phyloP scores from a whole-genome alignment of 2,888 invertebrate species.

The Formica aserva region DNA sequence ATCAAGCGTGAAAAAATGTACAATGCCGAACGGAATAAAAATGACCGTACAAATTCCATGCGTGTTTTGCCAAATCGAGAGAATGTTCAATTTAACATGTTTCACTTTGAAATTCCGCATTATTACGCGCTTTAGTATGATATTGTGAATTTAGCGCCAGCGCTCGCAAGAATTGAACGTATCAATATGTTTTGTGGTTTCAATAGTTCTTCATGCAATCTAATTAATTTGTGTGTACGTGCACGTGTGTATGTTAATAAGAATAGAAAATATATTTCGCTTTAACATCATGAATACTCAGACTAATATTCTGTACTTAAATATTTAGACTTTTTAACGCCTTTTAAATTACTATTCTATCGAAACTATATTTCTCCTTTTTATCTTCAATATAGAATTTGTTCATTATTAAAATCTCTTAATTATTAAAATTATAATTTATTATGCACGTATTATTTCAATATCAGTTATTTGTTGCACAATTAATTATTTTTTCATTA shows the following conservation, averaged over 20 bases:
- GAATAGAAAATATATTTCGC: conserved; percentile 2
- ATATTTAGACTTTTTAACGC: neutral
- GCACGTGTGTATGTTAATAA: too few relatives aligned
- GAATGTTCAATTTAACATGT: conserved; percentile 4
- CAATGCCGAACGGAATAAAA: neutral
- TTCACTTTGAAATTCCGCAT: conserved; percentile 27
- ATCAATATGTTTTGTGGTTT: conserved; percentile 39
- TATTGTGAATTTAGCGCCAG: conserved; percentile 27
- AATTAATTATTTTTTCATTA: neutral
- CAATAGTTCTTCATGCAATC: conserved; percentile 21
- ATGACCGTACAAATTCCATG: conserved; percentile 8
- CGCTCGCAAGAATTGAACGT: conserved; percentile 4
- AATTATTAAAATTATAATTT: neutral
- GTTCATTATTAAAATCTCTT: neutral
- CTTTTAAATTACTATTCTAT: neutral
- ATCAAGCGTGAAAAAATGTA: conserved; percentile 3
- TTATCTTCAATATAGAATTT: neutral
- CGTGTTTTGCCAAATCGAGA: neutral
- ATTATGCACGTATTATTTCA: neutral
- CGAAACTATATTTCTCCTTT: neutral
- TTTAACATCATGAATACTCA: neutral
- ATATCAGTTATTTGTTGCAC: neutral
- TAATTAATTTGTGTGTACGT: conserved; percentile 17
- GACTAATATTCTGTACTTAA: too few relatives aligned
- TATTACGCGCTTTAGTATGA: conserved; percentile 30